phyloP scores from a whole-genome alignment of 35 echinoderm and acorn worm genomes.

The Holothuria glaberrima region DNA sequence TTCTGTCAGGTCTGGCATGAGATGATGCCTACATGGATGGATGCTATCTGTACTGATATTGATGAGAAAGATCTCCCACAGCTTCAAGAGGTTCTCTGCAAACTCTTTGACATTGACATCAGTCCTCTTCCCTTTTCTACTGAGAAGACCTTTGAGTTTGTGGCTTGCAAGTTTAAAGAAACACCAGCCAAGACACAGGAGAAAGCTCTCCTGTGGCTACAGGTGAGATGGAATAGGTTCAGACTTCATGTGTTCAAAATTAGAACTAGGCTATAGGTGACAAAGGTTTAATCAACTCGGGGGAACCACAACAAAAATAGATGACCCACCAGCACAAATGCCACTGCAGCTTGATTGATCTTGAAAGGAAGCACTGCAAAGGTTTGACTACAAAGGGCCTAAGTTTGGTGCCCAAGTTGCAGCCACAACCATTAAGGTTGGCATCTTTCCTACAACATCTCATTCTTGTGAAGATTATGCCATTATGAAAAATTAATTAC shows the following conservation, averaged over 20 bases:
- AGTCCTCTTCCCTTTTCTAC: constrained; percentile 92
- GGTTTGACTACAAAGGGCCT: too few relatives aligned
- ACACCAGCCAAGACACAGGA: constrained; percentile 81
- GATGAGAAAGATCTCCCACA: constrained; percentile 83
- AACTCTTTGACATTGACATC: constrained; percentile 91
- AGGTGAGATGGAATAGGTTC: constrained; percentile 56
- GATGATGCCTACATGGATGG: constrained; percentile 99
- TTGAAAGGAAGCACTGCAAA: too few relatives aligned
- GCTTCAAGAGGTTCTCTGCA: constrained; percentile 90
- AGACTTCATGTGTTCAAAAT: too few relatives aligned
- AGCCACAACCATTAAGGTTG: too few relatives aligned
- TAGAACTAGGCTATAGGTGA: background rate
- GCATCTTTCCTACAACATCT: too few relatives aligned
- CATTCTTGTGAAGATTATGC: too few relatives aligned
- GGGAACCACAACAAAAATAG: too few relatives aligned
- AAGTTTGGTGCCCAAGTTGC: too few relatives aligned
- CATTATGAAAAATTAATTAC: too few relatives aligned
- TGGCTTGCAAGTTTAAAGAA: constrained; percentile 84
- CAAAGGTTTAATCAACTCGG: too few relatives aligned
- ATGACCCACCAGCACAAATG: too few relatives aligned
- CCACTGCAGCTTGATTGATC: too few relatives aligned
- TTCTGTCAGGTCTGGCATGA: constrained; percentile 89
- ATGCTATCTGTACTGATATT: constrained; percentile 85
- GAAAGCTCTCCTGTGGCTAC: constrained; percentile 88
- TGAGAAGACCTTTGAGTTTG: constrained; percentile 94